Percentiles rank a stretch among this genome's conserved stretches.
phyloP scores from a whole-genome alignment of 2,888 invertebrate genomes.

The Lottia gigantea region DNA sequence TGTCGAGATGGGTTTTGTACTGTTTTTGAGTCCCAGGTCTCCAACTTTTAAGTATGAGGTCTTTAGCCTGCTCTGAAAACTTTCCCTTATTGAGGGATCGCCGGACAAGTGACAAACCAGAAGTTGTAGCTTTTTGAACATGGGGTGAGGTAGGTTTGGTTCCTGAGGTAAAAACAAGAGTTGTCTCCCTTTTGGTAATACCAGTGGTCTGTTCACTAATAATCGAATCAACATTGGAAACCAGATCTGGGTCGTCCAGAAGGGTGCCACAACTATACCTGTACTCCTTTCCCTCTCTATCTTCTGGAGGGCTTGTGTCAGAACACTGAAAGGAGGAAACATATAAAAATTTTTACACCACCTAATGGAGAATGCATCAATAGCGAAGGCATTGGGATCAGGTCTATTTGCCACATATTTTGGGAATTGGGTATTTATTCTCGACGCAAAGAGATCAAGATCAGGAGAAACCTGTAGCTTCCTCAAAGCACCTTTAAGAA shows the following conservation, averaged over 20 bases:
- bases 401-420: constrained; percentile 22
- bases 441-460: constrained; percentile 30
- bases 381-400: constrained; percentile 21
- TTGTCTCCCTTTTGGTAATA: constrained; percentile 16
- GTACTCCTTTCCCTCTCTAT: constrained; percentile 18
- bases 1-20: constrained; percentile 20
- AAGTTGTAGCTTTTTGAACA: constrained; percentile 12
- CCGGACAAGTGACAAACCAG: constrained; percentile 21
- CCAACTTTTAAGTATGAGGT: constrained; percentile 15
- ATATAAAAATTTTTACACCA: constrained; percentile 20
- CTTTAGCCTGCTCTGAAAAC: constrained; percentile 19
- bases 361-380: constrained; percentile 23
- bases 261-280: constrained; percentile 20
- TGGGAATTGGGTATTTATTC: constrained; percentile 22
- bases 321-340: constrained; percentile 30
- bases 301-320: constrained; percentile 23
- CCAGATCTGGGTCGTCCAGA: constrained; percentile 21
- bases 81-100: constrained; percentile 15
- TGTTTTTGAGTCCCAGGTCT: constrained; percentile 15
- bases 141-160: constrained; percentile 17
- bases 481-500: constrained; percentile 11
- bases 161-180: too few species aligned
- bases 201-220: constrained; percentile 19
- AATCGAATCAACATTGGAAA: constrained; percentile 15
- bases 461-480: constrained; percentile 5